Conservation (phyloP, 1,140 invertebrate genomes). For the Temnothorax longispinosus region DNA sequence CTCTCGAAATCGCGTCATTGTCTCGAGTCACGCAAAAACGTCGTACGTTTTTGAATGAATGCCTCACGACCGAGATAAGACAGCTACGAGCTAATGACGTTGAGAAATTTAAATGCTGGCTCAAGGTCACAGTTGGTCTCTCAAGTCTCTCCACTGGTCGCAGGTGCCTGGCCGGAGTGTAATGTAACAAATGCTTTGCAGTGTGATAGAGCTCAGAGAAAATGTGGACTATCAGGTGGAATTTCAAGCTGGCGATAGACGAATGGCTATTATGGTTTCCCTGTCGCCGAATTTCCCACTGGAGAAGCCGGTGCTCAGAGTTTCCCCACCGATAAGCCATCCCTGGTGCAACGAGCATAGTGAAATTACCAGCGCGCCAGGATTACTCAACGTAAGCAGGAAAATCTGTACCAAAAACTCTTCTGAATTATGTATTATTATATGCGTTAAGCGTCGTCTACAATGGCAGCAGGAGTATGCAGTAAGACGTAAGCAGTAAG, state of each 20-base stretch:
- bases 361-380: conserved; percentile 90
- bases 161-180: neutral
- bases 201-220: conserved; percentile 90
- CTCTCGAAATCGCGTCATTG: neutral
- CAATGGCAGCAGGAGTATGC: too few relatives aligned
- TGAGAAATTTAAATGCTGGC: neutral
- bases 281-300: conserved; percentile 90
- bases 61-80: neutral
- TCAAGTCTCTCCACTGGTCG: too few relatives aligned
- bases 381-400: conserved; percentile 88
- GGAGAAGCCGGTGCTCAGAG: conserved; percentile 90
- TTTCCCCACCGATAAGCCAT: conserved; percentile 89
- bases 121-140: conserved; percentile 4
- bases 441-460: too few relatives aligned
- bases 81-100: neutral
- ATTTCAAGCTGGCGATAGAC: conserved; percentile 88
- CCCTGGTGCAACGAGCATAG: conserved; percentile 89
- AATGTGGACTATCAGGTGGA: conserved; percentile 90
- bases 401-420: neutral
- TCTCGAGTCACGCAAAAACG: neutral
- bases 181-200: conserved; percentile 71
- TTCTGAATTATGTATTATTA: too few relatives aligned
- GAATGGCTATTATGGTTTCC: conserved; percentile 88
- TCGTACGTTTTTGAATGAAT: neutral
- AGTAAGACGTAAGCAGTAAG: too few relatives aligned